Base-by-base conservation (phyloP, 2,113 vertebrate genomes). In the Lanius ludovicianus region DNA sequence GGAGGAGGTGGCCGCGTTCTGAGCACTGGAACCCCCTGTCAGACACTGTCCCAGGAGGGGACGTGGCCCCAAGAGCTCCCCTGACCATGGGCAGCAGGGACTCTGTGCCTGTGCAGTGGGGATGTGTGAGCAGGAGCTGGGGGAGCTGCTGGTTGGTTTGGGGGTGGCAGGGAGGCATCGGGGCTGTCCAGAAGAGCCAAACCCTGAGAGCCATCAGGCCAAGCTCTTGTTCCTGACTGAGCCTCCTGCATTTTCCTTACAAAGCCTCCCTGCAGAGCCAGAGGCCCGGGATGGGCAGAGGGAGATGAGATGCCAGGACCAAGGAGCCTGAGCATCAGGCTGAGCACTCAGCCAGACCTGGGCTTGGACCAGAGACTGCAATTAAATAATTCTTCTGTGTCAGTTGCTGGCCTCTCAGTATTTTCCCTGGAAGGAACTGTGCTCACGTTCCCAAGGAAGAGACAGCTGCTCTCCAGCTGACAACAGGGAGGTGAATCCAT, bases 1-100 rank as follows among this genome's bases (percentile, higher is more conserved):
- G 81, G 79, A 74, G 80, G 96, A 98, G 77, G 96, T 97, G 91
- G 97, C 97, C 3, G 94, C 14, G 6, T 98, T 99, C 83, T 98
- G 96, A 98, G 47, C 13, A 0, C 2, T 1, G 37, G 25, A 16
- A 63, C 30, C 19, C 25, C 65, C 9, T 3, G 0, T 6, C 35
- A 44, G 5, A 44, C 25, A 10, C 25, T 11, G n/a, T 4, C 35
- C 53, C 59, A 4, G 39, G 1, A 56, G 15, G 15, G 25, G 23
- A 50, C 0, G 12, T 0, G 3, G 35, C 37, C 41, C 31, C 16
- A 0, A 9, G 41, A 42, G 25, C 62, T 11, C 23, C 30, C 24
- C 46, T 17, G 28, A 13, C 9, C 0, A 1, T 3, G 8, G 6
- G 28, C 74, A 76, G 28, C 33, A 15, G 25, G 28, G 28, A 20